Conservation (phyloP, 2,888 invertebrate species). For the Polymixis flavicincta region DNA sequence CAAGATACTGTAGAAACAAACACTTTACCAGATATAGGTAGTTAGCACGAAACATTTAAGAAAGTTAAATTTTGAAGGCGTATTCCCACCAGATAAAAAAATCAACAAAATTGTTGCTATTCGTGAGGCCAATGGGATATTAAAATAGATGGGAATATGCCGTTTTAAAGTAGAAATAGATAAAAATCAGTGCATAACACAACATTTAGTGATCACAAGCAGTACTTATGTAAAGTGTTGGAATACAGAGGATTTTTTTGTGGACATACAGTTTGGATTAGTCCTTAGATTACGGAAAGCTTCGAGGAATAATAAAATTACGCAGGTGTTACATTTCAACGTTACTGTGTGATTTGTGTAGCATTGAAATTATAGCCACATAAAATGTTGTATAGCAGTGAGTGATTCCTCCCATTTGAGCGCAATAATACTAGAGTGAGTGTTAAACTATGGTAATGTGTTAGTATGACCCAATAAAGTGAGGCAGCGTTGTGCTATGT, state of each 20-base stretch:
- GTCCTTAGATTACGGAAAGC: slow-evolving; percentile 19
- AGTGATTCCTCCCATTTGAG: slow-evolving; percentile 28
- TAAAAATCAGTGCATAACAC: slow-evolving; percentile 45
- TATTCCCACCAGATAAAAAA: slow-evolving; percentile 21
- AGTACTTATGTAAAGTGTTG: slow-evolving; percentile 28
- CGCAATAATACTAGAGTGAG: slow-evolving; percentile 16
- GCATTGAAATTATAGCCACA: slow-evolving; percentile 24
- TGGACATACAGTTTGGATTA: slow-evolving; percentile 32
- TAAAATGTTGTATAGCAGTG: slow-evolving; percentile 32
- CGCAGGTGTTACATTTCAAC: slow-evolving; percentile 8
- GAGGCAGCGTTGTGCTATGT: slow-evolving; percentile 28
- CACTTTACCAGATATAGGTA: not conserved
- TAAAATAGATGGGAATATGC: slow-evolving; percentile 12
- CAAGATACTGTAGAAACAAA: not conserved
- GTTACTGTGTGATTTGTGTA: slow-evolving; percentile 31
- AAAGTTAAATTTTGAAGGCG: slow-evolving; percentile 9
- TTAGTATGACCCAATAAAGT: slow-evolving; percentile 24
- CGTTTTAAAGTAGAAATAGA: slow-evolving; percentile 10
- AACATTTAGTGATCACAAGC: slow-evolving; percentile 57
- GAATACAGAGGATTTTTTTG: slow-evolving; percentile 32
- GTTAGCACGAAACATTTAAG: slow-evolving; percentile 47
- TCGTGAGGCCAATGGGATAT: not conserved
- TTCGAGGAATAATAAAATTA: slow-evolving; percentile 7
- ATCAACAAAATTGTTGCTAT: not conserved
- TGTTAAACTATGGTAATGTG: slow-evolving; percentile 25